Base-by-base conservation (phyloP, 2,797 vertebrate genomes). In the Columba guinea region DNA sequence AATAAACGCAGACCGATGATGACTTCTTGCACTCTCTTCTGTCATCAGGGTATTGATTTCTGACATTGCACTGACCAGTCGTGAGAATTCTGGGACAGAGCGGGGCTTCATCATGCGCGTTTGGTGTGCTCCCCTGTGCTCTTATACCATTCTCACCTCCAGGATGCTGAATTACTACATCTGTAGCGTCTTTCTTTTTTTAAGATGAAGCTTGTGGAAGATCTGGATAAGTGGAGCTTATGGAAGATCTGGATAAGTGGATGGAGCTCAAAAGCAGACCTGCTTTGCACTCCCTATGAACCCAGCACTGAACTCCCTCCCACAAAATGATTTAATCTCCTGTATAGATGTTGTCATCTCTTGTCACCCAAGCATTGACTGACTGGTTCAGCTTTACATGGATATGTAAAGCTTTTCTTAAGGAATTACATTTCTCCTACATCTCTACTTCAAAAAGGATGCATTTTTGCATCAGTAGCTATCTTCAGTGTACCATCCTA, bases 91-190 rank as follows among this genome's bases (percentile, higher is more conserved):
- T 52, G 21, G 14, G 39, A 10, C 34, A 41, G 60, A 49, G 17
- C 8, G n/a, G 21, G 17, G 3, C 22, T 58, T 58, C 59, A 63
- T 44, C 4, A 0, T 39, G 52, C 26, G 19, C 2, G 0, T 52
- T 80, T 32, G 8, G 4, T n/a, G 26, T 46, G 17, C 10, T 77
- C 9, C 14, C 35, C 48, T 39, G 14, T 35, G 32, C 22, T 51
- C 28, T 56, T 56, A 32, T 4, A 51, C n/a, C n/a, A 46, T 26
- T 11, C 28, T 32, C 30, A 46, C 23, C 26, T 52, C n/a, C 44
- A 26, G 55, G 26, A 65, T 76, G n/a, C 11, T 56, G 11, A 71
- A 76, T 41, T 24, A n/a, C 22, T 46, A 30, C 28, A 22, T 68
- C 32, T 52, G 14, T 30, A 81, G 17, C 1, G 2, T 39, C 37